Percentiles rank a stretch among this genome's conserved stretches.
Evolutionary conservation across 2,797 vertebrate species (phyloP).

Genomic region (Anabas testudineus): DNA sequence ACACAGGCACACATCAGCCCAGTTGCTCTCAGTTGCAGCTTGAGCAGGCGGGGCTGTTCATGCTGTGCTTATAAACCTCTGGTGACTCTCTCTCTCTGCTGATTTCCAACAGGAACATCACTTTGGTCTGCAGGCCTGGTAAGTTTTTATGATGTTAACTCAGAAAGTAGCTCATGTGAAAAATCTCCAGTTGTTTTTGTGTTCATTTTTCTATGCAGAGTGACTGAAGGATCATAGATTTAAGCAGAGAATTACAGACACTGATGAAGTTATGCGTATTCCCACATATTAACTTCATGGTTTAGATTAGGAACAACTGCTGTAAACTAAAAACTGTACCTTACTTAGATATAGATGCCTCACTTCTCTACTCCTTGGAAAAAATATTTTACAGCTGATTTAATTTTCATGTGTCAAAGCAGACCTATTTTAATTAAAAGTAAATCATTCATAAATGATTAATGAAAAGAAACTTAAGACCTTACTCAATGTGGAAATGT

Average conservation of each 20-base stretch:
- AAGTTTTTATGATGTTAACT: constrained; percentile 48
- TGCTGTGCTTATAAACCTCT: constrained; percentile 67
- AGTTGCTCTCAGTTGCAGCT: constrained; percentile 26
- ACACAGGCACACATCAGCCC: not conserved
- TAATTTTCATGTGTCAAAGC: not conserved
- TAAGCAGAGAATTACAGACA: not conserved
- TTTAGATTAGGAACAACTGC: not conserved
- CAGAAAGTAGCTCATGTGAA: not conserved
- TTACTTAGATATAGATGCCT: not conserved
- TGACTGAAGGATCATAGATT: not conserved
- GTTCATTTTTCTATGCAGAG: too few relatives aligned
- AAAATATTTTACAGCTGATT: not conserved
- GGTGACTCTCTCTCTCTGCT: constrained; percentile 34
- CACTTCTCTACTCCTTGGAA: not conserved
- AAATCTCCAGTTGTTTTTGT: too few relatives aligned
- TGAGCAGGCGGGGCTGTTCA: constrained; percentile 72
- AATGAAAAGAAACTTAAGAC: not conserved
- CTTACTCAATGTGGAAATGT: not conserved
- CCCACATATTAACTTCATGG: too few relatives aligned
- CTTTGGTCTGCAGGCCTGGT: constrained; percentile 64
- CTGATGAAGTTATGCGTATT: not conserved
- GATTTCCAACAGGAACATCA: constrained; percentile 55
- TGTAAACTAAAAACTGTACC: not conserved
- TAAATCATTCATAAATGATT: not conserved
- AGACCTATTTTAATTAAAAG: not conserved